Percentiles rank a stretch among this genome's conserved stretches.
phyloP scores from a whole-genome alignment of 2,888 invertebrate genomes.

The Lamellibrachia columna region DNA sequence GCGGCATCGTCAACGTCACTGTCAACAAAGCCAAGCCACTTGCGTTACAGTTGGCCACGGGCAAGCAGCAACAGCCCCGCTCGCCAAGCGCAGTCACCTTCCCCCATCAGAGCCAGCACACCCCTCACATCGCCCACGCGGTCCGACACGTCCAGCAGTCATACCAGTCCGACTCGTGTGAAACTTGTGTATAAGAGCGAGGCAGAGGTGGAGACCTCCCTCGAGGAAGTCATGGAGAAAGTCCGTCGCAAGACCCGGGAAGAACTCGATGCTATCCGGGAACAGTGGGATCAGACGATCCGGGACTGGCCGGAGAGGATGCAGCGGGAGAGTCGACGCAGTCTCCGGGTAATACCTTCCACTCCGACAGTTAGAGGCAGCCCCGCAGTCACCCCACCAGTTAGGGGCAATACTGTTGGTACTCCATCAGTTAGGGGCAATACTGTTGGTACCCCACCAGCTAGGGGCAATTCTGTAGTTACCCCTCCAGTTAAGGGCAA shows the following conservation, averaged over 20 bases:
- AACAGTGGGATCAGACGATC: conserved; percentile 33
- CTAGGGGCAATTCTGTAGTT: background rate
- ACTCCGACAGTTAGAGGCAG: background rate
- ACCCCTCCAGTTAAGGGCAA: background rate
- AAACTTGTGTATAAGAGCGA: conserved; percentile 31
- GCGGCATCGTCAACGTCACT: background rate
- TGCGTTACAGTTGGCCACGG: conserved; percentile 32
- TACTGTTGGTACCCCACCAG: background rate
- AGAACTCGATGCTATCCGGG: conserved; percentile 26
- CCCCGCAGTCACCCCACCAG: background rate
- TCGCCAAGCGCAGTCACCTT: conserved; percentile 13
- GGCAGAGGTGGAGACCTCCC: conserved; percentile 29
- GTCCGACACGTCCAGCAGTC: conserved; percentile 23
- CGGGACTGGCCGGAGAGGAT: conserved; percentile 28
- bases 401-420: background rate
- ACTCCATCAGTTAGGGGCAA: background rate
- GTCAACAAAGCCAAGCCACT: background rate
- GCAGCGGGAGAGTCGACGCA: conserved; percentile 3
- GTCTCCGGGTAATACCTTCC: background rate
- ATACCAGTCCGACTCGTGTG: conserved; percentile 21
- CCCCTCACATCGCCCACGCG: conserved; percentile 19
- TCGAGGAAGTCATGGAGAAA: conserved; percentile 30
- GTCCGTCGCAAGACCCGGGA: conserved; percentile 25
- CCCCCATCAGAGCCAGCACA: conserved; percentile 22
- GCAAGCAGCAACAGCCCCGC: conserved; percentile 26